Conservation (phyloP, 2,797 vertebrate genomes). For the Epinephelus malabaricus region DNA sequence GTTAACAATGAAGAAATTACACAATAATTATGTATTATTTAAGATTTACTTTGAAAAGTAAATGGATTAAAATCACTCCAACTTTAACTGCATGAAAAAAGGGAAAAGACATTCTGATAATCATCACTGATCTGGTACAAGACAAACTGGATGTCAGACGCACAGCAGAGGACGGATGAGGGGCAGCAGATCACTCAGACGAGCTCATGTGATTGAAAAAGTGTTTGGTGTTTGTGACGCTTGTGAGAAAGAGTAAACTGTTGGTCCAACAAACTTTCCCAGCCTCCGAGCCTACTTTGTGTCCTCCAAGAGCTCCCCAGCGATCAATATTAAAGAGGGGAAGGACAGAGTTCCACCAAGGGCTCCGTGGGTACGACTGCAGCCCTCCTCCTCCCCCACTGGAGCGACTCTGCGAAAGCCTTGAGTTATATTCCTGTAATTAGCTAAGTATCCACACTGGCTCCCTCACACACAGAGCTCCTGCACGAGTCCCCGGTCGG, state of each 20-base stretch:
- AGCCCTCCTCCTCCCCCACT: constrained; percentile 46
- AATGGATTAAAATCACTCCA: neutral
- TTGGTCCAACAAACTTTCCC: constrained; percentile 69
- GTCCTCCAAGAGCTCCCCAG: constrained; percentile 71
- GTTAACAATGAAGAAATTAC: neutral
- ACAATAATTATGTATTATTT: too few relatives aligned
- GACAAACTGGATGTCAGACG: neutral
- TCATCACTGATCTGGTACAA: neutral
- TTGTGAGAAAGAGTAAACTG: constrained; percentile 66
- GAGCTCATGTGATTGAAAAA: constrained; percentile 3
- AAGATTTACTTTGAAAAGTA: too few relatives aligned
- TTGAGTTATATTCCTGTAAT: constrained; percentile 80
- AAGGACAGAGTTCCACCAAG: constrained; percentile 78
- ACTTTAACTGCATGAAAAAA: neutral
- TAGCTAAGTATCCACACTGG: constrained; percentile 75
- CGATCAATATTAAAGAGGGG: constrained; percentile 81
- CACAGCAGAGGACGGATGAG: neutral
- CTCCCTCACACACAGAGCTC: constrained; percentile 52
- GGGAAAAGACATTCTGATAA: neutral
- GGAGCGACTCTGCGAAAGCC: constrained; percentile 66
- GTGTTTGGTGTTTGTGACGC: constrained; percentile 27
- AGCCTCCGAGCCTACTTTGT: constrained; percentile 48
- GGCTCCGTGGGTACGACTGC: constrained; percentile 62
- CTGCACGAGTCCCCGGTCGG: constrained; percentile 55
- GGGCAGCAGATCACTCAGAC: neutral